These are phyloP conservation scores for Leptinotarsa tumamoca DNA, from an alignment of 2,888 invertebrate genomes.

Conservation along the genomic window DNA sequence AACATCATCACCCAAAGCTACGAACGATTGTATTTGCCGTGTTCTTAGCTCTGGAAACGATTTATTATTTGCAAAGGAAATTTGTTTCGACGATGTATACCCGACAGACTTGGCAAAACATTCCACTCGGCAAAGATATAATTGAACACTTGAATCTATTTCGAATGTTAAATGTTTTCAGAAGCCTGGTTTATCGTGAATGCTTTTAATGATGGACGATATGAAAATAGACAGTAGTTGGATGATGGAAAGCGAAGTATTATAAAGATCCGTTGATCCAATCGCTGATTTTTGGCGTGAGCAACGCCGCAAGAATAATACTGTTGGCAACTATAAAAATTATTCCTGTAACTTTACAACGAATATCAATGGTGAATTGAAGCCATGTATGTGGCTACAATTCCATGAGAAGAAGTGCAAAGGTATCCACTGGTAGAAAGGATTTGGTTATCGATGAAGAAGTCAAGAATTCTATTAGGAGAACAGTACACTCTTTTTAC, in stretches of 20 bases:
- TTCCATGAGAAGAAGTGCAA: too few relatives aligned
- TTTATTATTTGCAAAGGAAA: slow-evolving; percentile 27
- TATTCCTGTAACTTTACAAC: too few relatives aligned
- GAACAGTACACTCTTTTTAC: too few relatives aligned
- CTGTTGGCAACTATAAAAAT: too few relatives aligned
- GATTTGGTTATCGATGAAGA: too few relatives aligned
- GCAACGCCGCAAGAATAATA: too few relatives aligned
- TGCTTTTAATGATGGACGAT: slow-evolving; percentile 24
- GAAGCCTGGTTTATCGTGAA: slow-evolving; percentile 19
- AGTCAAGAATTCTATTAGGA: too few relatives aligned
- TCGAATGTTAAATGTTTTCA: slow-evolving; percentile 27
- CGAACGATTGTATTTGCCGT: background rate
- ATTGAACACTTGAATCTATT: slow-evolving; percentile 29
- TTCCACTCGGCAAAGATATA: slow-evolving; percentile 17
- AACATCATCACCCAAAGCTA: background rate
- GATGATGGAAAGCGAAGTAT: background rate
- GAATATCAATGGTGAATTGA: too few relatives aligned
- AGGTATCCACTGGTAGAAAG: too few relatives aligned
- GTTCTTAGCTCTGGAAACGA: slow-evolving; percentile 3
- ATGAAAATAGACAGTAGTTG: slow-evolving; percentile 17
- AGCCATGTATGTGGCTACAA: too few relatives aligned
- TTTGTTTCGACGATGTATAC: slow-evolving; percentile 24
- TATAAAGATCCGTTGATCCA: too few relatives aligned
- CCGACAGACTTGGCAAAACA: slow-evolving; percentile 31
- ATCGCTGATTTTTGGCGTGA: too few relatives aligned